These are phyloP conservation scores for Bilobella aurantiaca DNA, from an alignment of 1,140 invertebrate genomes.

Conservation along the genomic window DNA sequence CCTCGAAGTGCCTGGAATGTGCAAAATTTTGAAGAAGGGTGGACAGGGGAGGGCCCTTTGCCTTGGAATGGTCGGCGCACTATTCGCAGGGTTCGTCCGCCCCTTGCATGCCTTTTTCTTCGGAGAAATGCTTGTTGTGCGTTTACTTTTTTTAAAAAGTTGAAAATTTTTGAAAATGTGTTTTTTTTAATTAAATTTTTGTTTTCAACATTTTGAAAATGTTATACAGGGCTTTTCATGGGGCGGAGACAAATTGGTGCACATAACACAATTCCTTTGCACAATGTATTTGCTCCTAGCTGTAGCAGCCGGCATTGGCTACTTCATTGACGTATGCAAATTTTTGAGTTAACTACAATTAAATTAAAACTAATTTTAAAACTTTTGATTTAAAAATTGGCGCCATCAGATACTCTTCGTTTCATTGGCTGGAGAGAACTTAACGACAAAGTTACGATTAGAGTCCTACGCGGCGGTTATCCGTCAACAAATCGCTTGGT, in stretches of 20 bases:
- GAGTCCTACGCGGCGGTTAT: constrained; percentile 55
- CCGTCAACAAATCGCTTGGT: constrained; percentile 62
- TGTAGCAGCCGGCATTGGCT: background rate
- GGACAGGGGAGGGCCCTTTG: constrained; percentile 56
- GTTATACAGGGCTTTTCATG: no score
- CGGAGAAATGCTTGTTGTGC: constrained; percentile 66
- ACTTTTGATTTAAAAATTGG: background rate
- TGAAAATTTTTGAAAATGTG: no score
- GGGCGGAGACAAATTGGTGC: constrained; percentile 40
- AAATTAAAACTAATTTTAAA: no score
- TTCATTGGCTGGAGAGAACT: constrained; percentile 54
- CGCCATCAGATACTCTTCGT: constrained; percentile 41
- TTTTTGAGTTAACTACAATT: no score
- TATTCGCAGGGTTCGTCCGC: constrained; percentile 58
- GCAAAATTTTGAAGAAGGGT: constrained; percentile 55
- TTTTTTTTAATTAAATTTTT: no score
- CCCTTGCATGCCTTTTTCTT: constrained; percentile 67
- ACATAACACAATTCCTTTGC: background rate
- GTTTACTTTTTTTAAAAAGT: constrained; percentile 37
- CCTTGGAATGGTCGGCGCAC: constrained; percentile 52
- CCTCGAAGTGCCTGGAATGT: constrained; percentile 33
- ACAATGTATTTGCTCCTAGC: background rate
- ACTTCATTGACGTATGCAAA: background rate
- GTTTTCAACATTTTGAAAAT: no score
- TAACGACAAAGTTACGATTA: constrained; percentile 55